Evolutionary conservation across 2,113 vertebrate genomes (phyloP).

Genomic region (Paracanthobrama guichenoti): DNA sequence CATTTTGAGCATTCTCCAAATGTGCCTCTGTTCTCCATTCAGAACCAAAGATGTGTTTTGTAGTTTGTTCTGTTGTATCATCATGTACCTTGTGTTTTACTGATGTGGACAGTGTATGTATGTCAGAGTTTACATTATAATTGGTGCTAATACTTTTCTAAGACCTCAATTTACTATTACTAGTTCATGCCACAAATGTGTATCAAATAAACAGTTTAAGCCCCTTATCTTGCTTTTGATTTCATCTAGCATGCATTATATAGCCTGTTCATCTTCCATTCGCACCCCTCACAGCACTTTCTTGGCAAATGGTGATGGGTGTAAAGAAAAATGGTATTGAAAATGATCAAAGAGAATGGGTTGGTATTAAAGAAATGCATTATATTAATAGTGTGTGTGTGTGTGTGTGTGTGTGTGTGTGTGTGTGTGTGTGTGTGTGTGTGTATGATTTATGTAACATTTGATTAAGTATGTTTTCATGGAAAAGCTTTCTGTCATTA

Average conservation of each 20-base stretch:
- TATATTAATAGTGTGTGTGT: background rate
- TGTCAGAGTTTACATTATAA: background rate
- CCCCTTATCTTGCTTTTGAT: background rate
- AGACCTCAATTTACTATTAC: background rate
- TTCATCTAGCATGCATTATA: background rate
- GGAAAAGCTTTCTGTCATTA: background rate
- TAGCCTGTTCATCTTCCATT: background rate
- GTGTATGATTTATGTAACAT: background rate
- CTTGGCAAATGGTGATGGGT: background rate
- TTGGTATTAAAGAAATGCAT: background rate
- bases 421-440: no score
- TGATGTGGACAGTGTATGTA: background rate
- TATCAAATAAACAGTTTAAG: background rate
- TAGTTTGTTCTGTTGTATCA: background rate
- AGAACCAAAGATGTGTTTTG: constrained; percentile 35
- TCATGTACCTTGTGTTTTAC: background rate
- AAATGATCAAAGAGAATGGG: background rate
- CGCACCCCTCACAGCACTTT: background rate
- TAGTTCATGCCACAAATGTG: background rate
- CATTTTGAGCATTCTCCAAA: background rate
- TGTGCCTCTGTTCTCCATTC: constrained; percentile 4
- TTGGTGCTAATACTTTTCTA: background rate
- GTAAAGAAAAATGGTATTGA: background rate
- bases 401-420: no score
- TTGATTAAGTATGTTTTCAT: background rate